A percentile compares a stretch with the other conserved stretches of the same genome.
Conservation (phyloP, 2,113 vertebrate species). For the Chaetodon auriga region DNA sequence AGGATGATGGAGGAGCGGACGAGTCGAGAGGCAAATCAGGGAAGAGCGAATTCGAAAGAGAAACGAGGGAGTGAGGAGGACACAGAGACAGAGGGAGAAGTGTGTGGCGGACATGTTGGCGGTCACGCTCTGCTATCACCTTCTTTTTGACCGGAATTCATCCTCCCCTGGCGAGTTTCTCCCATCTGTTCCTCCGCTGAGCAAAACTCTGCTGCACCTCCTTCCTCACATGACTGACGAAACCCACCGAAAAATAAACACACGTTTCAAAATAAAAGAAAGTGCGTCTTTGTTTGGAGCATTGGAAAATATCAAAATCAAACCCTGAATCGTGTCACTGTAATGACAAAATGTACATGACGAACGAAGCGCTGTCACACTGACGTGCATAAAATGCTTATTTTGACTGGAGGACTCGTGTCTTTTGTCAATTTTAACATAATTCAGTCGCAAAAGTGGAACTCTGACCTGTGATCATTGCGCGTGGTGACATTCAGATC, state of each 20-base stretch:
- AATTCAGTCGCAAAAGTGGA: not conserved
- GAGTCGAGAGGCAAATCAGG: not conserved
- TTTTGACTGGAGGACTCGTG: no score
- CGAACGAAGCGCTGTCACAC: not conserved
- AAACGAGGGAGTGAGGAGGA: slow-evolving; percentile 13
- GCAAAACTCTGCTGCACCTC: slow-evolving; percentile 64
- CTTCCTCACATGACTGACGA: not conserved
- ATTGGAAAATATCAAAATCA: not conserved
- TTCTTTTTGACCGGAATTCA: slow-evolving; percentile 80
- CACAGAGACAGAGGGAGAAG: slow-evolving; percentile 36
- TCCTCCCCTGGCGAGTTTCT: slow-evolving; percentile 75
- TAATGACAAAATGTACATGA: not conserved
- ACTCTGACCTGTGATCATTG: no score
- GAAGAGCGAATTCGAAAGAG: not conserved
- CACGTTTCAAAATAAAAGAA: not conserved
- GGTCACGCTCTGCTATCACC: slow-evolving; percentile 81
- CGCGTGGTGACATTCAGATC: no score
- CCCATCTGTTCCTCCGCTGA: slow-evolving; percentile 77
- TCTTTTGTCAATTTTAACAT: not conserved
- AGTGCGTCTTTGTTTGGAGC: not conserved
- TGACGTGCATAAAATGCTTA: no score
- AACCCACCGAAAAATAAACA: not conserved
- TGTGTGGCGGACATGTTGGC: slow-evolving; percentile 77
- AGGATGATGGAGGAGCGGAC: no score
- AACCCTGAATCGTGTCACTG: not conserved